Conservation (phyloP, 1,140 invertebrate species). For the Alviniconcha marisindica region DNA sequence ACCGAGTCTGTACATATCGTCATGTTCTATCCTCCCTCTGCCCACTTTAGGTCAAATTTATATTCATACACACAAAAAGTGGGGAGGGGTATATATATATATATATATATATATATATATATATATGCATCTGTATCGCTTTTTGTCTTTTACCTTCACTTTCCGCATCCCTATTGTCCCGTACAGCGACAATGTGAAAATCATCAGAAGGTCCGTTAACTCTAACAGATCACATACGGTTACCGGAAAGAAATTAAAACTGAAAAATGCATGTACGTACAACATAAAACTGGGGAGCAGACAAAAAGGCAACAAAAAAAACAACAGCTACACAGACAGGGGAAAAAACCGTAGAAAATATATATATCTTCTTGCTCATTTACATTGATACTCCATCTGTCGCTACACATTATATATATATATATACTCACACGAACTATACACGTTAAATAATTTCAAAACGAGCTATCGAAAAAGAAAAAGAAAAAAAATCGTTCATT, state of each 20-base stretch:
- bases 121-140: too few species aligned
- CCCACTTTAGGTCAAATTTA: not conserved
- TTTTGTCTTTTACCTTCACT: too few species aligned
- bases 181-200: not conserved
- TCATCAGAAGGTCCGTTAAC: not conserved
- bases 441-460: not conserved
- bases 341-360: conserved; percentile 7
- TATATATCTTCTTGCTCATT: conserved; percentile 3
- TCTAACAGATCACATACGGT: not conserved
- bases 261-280: not conserved
- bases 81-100: too few species aligned
- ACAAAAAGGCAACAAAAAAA: not conserved
- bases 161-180: too few species aligned
- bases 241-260: not conserved
- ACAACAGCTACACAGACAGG: not conserved
- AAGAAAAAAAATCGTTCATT: not conserved
- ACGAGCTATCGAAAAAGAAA: not conserved
- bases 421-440: not conserved
- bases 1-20: too few species aligned
- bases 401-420: not conserved
- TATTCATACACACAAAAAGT: not conserved
- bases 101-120: not conserved
- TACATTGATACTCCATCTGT: not conserved
- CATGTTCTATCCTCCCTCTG: not conserved
- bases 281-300: not conserved